Base-by-base conservation (phyloP, 1,140 invertebrate species). In the Liolophura sinensis region DNA sequence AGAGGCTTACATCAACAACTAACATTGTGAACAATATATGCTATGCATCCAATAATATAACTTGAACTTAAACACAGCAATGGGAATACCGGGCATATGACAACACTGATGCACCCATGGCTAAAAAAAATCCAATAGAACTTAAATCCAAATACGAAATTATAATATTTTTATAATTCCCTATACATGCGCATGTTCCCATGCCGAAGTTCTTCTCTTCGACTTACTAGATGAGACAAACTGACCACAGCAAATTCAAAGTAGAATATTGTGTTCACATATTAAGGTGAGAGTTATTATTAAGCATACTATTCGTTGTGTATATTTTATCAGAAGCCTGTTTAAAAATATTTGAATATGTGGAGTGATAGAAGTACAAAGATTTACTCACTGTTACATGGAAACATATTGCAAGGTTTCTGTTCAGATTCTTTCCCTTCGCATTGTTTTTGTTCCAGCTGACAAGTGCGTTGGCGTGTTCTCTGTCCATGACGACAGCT, bases 361-460 rank as follows among this genome's bases (percentile, higher is more conserved):
- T 24, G 31, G 3, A 40, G 31, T 40, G 9, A 40, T 9, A 40
- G 31, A 40, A 40, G 9, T 40, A 40, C 31, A 40, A 40, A 40
- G n/a, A 27, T 14, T 55, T 20, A 11, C 61, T 61, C 71, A 81
- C 79, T 73, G 72, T 76, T 46, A 62, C 80, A 82, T 9, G 71
- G 62, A 57, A 78, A 82, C 11, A 52, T 68, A 68, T 82, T 82
- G 60, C 80, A 82, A n/a, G 71, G 51, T 60, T 76, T 62, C 6
- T 51, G 58, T 22, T 79, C 75, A 14, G 52, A 52, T 9, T 58
- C 67, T 27, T 55, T 57, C 1, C 71, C 71, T 25, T 72, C 64
- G 66, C 80, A 80, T 3, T 58, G 57, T 7, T 68, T 68, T 31
- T 65, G 68, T 7, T 59, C 52, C 9, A 65, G 62, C 0, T 60